Evolutionary conservation across 2,113 vertebrate genomes (phyloP).

Genomic region (Rhadina sibilatrix): DNA sequence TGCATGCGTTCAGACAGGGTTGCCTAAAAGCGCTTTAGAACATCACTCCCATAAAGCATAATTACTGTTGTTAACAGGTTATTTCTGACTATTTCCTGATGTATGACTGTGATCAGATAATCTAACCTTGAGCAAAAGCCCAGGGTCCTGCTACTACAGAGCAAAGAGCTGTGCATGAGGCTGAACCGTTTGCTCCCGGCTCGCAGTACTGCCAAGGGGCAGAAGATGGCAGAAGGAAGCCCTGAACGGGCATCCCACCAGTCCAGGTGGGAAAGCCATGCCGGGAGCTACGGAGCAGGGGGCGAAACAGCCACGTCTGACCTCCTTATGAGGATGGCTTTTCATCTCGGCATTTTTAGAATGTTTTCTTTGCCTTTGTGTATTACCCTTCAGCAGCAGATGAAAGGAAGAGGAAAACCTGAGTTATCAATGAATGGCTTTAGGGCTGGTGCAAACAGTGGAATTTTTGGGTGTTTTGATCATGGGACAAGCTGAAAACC

Average conservation of each 20-base stretch:
- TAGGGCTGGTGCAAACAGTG: accelerated
- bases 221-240: slow-evolving; percentile 57
- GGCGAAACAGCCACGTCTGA: not conserved
- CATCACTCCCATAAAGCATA: not conserved
- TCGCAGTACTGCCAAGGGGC: slow-evolving; percentile 3
- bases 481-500: not conserved
- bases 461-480: not conserved
- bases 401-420: not conserved
- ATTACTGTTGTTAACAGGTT: not conserved
- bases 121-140: not conserved
- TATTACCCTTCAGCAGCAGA: not conserved
- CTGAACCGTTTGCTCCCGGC: accelerated
- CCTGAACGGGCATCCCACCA: not conserved
- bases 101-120: not conserved
- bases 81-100: not conserved
- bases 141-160: not conserved
- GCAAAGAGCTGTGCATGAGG: accelerated
- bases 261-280: not conserved
- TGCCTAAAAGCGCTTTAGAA: not conserved
- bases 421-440: not conserved
- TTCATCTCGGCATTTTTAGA: not conserved
- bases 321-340: not conserved
- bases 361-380: not conserved
- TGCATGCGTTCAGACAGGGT: not conserved
- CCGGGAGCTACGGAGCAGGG: not conserved